Conservation (phyloP, 2,113 vertebrate species). For the Menura novaehollandiae region DNA sequence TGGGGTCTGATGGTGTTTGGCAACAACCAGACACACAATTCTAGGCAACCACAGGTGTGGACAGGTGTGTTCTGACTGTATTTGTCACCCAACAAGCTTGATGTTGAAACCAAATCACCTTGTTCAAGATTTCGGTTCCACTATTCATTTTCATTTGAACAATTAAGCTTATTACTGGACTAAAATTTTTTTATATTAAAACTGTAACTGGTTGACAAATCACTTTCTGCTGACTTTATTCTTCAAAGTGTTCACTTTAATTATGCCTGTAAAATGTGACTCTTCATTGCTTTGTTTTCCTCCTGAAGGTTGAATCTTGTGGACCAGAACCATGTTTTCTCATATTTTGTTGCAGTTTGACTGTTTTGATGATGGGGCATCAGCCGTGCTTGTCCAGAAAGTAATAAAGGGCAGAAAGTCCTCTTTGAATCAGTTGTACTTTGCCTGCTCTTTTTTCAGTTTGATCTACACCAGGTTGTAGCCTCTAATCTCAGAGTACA, state of each 20-base stretch:
- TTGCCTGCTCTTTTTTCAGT: background rate
- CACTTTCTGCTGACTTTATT: background rate
- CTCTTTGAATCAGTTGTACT: background rate
- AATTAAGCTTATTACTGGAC: conserved; percentile 18
- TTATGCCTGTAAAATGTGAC: background rate
- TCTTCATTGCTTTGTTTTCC: background rate
- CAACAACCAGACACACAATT: background rate
- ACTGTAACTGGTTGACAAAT: conserved; percentile 18
- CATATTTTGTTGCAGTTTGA: background rate
- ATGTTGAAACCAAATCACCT: background rate
- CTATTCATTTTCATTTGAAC: background rate
- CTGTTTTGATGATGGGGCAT: background rate
- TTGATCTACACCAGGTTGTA: background rate
- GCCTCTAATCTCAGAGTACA: background rate
- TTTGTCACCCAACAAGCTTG: background rate
- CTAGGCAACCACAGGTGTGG: rapidly evolving
- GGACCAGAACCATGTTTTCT: background rate
- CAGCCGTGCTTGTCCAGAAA: background rate
- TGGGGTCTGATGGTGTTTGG: background rate
- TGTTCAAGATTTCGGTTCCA: background rate
- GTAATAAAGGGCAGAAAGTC: conserved; percentile 25
- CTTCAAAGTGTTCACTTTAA: background rate
- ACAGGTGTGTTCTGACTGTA: background rate
- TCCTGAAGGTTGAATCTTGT: background rate
- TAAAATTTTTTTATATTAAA: conserved; percentile 42